Evolutionary conservation across 2,888 invertebrate genomes (phyloP), one percentile per base, ranked within the genome.

Genomic region (Melipona beecheii): DNA sequence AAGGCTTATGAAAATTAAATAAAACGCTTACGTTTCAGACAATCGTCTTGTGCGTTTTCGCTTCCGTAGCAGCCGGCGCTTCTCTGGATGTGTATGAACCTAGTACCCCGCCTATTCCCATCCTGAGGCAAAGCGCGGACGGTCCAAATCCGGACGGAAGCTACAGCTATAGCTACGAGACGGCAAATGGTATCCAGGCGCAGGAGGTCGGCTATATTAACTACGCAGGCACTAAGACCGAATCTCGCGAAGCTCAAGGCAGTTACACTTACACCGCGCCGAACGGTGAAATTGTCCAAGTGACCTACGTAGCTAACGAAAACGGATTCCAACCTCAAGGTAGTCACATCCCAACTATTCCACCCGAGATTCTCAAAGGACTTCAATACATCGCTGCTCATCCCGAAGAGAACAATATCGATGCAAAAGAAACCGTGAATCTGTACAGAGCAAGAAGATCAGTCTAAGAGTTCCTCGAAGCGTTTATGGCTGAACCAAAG

Each of bases 251-350:
- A 6, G 95, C 95, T 2, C 94, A 95, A 78, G 96, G 96, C 21
- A 93, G 94, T 2, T 95, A 94, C 92, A 95, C 95, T 27, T 96
- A 95, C 91, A 94, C 95, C 31, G 95, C 96, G 43, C 96, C 96
- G 21, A 97, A 97, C 87, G 97, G 97, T n/a, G 94, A 95, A 65
- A 95, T 95, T 21, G 95, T 96, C 89, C 91, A 94, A n/a, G 92
- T 97, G 82, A 94, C 95, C 68, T 97, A 97, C 94, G 91, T 95
- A 79, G 97, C 97, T 87, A 96, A 97, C 89, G 97, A 97, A 93
- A 96, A 96, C 87, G 97, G 97, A 81, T 97, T 96, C 95, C 96
- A 96, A 85, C 96, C 97, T 50, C 94, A 95, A 93, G 97, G 95
- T 56, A 93, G 91, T 52, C 95, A 95, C 86, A 89, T 95, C 50